Percentiles rank a stretch among this genome's conserved stretches.
These are phyloP conservation scores for Netelia inedita DNA, from an alignment of 2,888 invertebrate species.

Conservation along the genomic window DNA sequence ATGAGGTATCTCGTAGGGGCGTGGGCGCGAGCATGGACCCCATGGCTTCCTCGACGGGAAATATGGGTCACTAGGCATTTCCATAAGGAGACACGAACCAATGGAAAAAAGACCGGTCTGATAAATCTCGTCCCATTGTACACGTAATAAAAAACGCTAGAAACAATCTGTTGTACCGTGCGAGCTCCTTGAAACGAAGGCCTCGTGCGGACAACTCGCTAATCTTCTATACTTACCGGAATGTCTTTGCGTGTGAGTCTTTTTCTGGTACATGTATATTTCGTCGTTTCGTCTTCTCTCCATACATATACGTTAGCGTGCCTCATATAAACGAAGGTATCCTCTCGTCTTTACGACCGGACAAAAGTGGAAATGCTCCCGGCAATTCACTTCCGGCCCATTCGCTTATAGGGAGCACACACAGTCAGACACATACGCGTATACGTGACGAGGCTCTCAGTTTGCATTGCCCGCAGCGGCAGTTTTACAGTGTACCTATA, in stretches of 20 bases:
- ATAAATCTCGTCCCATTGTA: too few species aligned
- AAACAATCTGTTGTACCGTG: too few species aligned
- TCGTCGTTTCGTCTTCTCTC: constrained; percentile 32
- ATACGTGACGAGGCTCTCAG: constrained; percentile 53
- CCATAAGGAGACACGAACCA: too few species aligned
- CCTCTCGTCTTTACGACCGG: constrained; percentile 60
- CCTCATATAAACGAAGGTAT: constrained; percentile 57
- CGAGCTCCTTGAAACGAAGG: too few species aligned
- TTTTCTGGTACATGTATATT: constrained; percentile 22
- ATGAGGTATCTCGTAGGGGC: too few species aligned
- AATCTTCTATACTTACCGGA: constrained; percentile 31
- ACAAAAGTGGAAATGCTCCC: constrained; percentile 59
- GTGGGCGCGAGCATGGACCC: too few species aligned
- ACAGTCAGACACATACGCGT: neutral
- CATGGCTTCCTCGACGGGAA: too few species aligned
- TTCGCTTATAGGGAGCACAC: constrained; percentile 45
- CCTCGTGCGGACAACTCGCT: neutral
- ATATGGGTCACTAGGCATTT: too few species aligned
- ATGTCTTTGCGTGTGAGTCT: constrained; percentile 50
- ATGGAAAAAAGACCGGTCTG: too few species aligned
- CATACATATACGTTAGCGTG: constrained; percentile 11
- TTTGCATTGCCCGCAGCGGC: constrained; percentile 48
- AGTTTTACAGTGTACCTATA: constrained; percentile 22
- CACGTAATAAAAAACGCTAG: too few species aligned
- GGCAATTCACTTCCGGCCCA: constrained; percentile 61